Evolutionary conservation across 35 echinoderm and acorn worm genomes (phyloP).

Genomic region (Ophioderma brevispina): DNA sequence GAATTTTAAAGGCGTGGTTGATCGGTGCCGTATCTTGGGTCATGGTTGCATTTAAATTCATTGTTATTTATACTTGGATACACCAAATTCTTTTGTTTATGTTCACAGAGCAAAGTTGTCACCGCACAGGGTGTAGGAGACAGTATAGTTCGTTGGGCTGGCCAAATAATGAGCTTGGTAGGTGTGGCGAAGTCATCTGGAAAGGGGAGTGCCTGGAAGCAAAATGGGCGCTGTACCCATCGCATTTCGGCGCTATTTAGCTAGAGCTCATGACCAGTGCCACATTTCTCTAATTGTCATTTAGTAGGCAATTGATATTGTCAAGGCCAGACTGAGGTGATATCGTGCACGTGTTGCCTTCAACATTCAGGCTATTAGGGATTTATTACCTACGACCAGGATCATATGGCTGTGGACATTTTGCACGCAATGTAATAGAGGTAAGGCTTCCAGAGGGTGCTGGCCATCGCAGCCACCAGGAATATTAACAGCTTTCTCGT

Average conservation of each 20-base stretch:
- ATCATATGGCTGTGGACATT: background rate
- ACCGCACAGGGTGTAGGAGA: background rate
- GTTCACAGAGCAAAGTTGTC: too few relatives aligned
- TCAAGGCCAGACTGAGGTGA: background rate
- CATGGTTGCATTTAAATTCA: too few relatives aligned
- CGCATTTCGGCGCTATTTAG: background rate
- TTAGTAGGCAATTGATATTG: background rate
- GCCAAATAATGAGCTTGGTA: background rate
- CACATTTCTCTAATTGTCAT: background rate
- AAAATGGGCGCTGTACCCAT: background rate
- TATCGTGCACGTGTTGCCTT: background rate
- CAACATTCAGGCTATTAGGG: background rate
- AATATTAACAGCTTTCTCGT: too few relatives aligned
- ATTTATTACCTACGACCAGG: background rate
- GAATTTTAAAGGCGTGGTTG: too few relatives aligned
- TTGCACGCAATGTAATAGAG: background rate
- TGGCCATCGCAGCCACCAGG: too few relatives aligned
- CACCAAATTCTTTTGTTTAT: too few relatives aligned
- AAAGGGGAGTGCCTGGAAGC: background rate
- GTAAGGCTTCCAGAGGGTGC: background rate
- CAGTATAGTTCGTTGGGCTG: background rate
- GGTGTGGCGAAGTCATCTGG: background rate
- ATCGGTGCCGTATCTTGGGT: too few relatives aligned
- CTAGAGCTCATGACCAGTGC: background rate
- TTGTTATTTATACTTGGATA: too few relatives aligned